Evolutionary conservation across 2,888 invertebrate genomes (phyloP), one percentile per base, ranked within the genome.

Genomic region (Torymus auratus): DNA sequence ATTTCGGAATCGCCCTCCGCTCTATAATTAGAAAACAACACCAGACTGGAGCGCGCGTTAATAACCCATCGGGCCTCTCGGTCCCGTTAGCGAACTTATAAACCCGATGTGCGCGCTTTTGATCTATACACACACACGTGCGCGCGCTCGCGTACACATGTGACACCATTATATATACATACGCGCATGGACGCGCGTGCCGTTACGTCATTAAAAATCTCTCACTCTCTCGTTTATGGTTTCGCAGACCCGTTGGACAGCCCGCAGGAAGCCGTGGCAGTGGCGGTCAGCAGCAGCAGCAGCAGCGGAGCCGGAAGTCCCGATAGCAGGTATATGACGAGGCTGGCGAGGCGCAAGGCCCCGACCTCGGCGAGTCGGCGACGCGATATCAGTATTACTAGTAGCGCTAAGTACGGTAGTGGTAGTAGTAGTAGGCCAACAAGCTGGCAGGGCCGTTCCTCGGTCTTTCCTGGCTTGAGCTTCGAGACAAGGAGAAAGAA

Each of bases 241-340:
- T 68, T 81, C 85, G 71, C 84, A 83, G 84, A 83, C 69, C 81
- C 85, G 83, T 80, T 85, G 83, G 86, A 86, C 81, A 78, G 69
- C 58, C 50, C 64, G 60, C 75, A 82, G 77, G 83, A 83, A 72
- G 77, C 78, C 69, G 82, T 79, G 69, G 83, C 77, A 56, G 86
- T 83, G 81, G 83, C 83, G 83, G 62, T 67, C 70, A 60, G 65
- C n/a, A 53, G 68, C 17, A 67, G 58, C 15, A 41, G 41, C 41
- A 41, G 41, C 41, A 10, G 41, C 7, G 41, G 41, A 41, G 41
- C 41, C 41, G 82, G 81, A 76, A 82, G 62, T 75, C 61, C 75
- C 84, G 86, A 89, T 87, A 90, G 87, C 90, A 90, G 90, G 90
- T 90, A 90, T 86, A 89, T 85, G 85, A 80, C 50, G 74, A 73